These are phyloP conservation scores for Drosophila ercepeae DNA, from an alignment of 1,140 invertebrate species.

Conservation along the genomic window DNA sequence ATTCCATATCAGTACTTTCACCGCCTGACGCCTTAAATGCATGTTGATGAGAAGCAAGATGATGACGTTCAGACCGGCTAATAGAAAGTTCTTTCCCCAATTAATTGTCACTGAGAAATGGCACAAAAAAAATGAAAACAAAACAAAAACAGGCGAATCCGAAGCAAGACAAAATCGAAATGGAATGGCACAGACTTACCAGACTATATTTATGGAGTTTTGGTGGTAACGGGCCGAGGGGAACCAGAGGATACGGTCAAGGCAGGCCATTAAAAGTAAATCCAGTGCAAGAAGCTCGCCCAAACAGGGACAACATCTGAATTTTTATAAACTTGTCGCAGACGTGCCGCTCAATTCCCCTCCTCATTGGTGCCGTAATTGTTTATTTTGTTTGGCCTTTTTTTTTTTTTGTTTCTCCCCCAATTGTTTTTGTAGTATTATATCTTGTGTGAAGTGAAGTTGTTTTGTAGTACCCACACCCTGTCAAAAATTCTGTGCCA, in stretches of 20 bases:
- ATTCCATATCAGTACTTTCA: conserved; percentile 65
- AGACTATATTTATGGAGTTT: conserved; percentile 6
- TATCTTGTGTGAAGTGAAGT: conserved; percentile 15
- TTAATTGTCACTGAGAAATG: conserved; percentile 74
- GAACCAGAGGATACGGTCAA: conserved; percentile 34
- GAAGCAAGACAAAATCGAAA: conserved; percentile 29
- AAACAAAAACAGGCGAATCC: conserved; percentile 20
- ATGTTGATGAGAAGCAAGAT: conserved; percentile 73
- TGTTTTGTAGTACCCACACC: conserved; percentile 54
- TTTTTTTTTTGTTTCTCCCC: conserved; percentile 13
- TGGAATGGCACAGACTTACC: conserved; percentile 30
- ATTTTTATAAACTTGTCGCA: conserved; percentile 73
- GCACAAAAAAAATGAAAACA: conserved; percentile 52
- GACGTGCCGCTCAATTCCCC: conserved; percentile 50
- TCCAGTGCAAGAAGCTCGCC: conserved; percentile 67
- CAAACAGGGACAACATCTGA: conserved; percentile 52
- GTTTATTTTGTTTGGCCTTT: conserved; percentile 47
- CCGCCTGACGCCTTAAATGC: conserved; percentile 62
- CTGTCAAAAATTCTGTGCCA: conserved; percentile 73
- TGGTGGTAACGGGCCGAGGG: not conserved
- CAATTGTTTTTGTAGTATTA: conserved; percentile 10
- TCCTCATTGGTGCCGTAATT: conserved; percentile 60
- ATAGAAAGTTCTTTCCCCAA: conserved; percentile 76
- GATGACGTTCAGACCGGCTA: conserved; percentile 50
- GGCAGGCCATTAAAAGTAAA: conserved; percentile 76